These are phyloP conservation scores for Brachionus calyciflorus DNA, from an alignment of 1,140 invertebrate genomes.

Conservation along the genomic window DNA sequence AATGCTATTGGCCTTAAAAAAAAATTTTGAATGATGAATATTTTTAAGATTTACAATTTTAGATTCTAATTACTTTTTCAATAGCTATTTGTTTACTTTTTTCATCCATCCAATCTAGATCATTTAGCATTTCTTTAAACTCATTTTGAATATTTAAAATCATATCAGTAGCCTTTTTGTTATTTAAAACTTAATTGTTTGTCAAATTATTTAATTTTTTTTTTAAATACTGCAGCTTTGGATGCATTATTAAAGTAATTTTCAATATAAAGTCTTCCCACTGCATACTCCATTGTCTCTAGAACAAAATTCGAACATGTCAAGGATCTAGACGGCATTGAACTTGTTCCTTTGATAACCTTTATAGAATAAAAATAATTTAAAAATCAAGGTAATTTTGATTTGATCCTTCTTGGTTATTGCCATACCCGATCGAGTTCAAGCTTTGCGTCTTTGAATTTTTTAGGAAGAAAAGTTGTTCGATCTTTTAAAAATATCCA, in stretches of 20 bases:
- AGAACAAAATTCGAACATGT: constrained; percentile 76
- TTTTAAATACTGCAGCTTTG: constrained; percentile 67
- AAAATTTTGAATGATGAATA: background rate
- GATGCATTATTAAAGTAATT: constrained; percentile 80
- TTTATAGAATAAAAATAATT: too few species aligned
- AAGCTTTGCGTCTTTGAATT: constrained; percentile 42
- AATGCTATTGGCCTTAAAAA: constrained; percentile 49
- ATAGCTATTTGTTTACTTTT: constrained; percentile 74
- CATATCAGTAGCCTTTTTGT: constrained; percentile 74
- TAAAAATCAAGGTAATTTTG: too few species aligned
- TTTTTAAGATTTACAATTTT: background rate
- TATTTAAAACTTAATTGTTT: background rate
- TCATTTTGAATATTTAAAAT: constrained; percentile 75
- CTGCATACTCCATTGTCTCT: constrained; percentile 77
- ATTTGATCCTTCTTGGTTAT: too few species aligned
- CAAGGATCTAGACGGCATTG: constrained; percentile 54
- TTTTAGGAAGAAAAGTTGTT: background rate
- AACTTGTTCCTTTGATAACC: constrained; percentile 17
- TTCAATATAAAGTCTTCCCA: constrained; percentile 78
- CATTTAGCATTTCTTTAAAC: constrained; percentile 72
- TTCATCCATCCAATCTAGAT: constrained; percentile 77
- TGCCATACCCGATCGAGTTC: constrained; percentile 30
- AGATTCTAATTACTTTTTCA: constrained; percentile 67
- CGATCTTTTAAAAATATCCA: constrained; percentile 29
- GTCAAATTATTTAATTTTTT: background rate